Conservation (phyloP, 1,140 invertebrate species). For the Drosophila rufa region DNA sequence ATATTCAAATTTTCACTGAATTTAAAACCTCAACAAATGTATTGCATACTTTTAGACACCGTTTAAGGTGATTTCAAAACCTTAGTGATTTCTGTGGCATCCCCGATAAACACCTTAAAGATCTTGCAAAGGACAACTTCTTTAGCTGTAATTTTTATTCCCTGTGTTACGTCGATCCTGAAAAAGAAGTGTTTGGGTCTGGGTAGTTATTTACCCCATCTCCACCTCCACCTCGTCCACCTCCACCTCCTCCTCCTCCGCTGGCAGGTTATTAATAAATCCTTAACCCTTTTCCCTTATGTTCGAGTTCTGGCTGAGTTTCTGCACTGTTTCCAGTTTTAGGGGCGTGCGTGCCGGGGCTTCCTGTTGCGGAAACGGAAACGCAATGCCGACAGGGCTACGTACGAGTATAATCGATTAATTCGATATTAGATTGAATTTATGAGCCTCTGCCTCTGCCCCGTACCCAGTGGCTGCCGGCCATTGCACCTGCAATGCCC, state of each 20-base stretch:
- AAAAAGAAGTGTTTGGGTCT: slow-evolving; percentile 3
- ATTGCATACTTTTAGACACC: no score
- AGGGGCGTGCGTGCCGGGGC: slow-evolving; percentile 57
- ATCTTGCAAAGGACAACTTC: no score
- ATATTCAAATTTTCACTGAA: no score
- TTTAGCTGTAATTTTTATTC: neutral
- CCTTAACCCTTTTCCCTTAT: slow-evolving; percentile 75
- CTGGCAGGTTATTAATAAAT: slow-evolving; percentile 79
- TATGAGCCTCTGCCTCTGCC: slow-evolving; percentile 49
- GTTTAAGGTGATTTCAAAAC: no score
- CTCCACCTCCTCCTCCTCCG: neutral
- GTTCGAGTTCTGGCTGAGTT: slow-evolving; percentile 13
- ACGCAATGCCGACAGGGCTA: slow-evolving; percentile 81
- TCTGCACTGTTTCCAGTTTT: slow-evolving; percentile 9
- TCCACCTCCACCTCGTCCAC: neutral
- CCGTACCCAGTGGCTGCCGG: neutral
- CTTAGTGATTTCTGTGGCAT: no score
- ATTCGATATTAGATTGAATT: slow-evolving; percentile 85
- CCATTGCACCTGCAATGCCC: slow-evolving; percentile 28
- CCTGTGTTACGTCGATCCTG: slow-evolving; percentile 28
- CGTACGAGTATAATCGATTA: slow-evolving; percentile 83
- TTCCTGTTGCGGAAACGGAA: slow-evolving; percentile 84
- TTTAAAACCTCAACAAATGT: no score
- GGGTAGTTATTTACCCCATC: slow-evolving; percentile 8
- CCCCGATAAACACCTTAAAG: neutral